A percentile compares a stretch with the other conserved stretches of the same genome.
Conservation (phyloP, 23 tunicate species). For the Trididemnum nubilum region DNA sequence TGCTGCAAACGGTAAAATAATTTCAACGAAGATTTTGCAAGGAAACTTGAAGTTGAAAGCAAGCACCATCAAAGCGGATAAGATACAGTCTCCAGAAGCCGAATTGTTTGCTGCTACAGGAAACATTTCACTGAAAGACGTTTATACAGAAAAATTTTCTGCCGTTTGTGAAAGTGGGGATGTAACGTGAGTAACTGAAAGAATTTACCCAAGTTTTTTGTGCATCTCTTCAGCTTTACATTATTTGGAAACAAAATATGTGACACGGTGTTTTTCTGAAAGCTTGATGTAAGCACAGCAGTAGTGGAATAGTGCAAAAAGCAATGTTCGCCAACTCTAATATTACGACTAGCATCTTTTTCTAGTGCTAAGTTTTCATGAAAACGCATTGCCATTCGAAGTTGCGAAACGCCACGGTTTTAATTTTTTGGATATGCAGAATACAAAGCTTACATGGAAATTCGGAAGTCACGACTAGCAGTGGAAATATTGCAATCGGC, state of each 20-base stretch:
- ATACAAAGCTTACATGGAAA: constrained; percentile 52
- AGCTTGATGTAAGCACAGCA: no score
- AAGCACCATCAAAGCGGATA: constrained; percentile 30
- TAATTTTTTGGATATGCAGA: no score
- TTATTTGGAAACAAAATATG: no score
- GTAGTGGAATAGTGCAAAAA: no score
- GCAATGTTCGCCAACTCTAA: no score
- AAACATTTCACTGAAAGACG: constrained; percentile 13
- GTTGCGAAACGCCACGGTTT: no score
- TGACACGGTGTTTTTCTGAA: no score
- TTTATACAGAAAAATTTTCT: neutral
- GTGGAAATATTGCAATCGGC: constrained; percentile 29
- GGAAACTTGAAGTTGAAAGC: constrained; percentile 37
- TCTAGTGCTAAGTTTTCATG: no score
- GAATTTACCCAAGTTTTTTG: no score
- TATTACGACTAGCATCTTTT: no score
- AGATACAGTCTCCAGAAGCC: constrained; percentile 25
- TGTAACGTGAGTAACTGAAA: constrained; percentile 34
- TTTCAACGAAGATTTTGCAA: constrained; percentile 8
- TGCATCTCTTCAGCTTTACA: no score
- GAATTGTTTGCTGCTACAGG: neutral
- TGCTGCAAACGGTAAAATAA: constrained; percentile 26
- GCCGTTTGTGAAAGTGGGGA: constrained; percentile 16
- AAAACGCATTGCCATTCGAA: no score
- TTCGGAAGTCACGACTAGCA: neutral